These are phyloP conservation scores for Dolichomitus sp. DNA, from an alignment of 2,888 invertebrate species.

Conservation along the genomic window DNA sequence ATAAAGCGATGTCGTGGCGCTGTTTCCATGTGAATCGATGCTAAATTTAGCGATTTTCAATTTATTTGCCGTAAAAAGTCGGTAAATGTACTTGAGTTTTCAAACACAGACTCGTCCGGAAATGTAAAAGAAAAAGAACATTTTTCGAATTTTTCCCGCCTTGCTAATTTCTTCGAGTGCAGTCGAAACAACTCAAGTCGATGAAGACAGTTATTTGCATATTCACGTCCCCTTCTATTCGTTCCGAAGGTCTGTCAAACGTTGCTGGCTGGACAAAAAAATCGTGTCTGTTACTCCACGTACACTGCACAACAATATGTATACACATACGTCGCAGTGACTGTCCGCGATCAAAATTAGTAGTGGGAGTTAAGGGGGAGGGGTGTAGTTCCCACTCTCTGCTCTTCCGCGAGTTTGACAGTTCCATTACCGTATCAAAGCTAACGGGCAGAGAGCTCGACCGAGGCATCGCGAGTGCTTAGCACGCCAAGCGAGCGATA, in stretches of 20 bases:
- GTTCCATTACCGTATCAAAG: constrained; percentile 84
- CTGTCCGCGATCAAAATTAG: not conserved
- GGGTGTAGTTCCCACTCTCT: constrained; percentile 71
- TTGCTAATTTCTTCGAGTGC: not conserved
- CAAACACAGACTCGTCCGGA: too few relatives aligned
- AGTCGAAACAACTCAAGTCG: not conserved
- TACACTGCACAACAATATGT: not conserved
- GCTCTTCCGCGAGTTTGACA: constrained; percentile 78
- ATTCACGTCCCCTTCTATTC: not conserved
- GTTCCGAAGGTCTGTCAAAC: not conserved
- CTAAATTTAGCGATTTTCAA: too few relatives aligned
- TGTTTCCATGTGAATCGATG: too few relatives aligned
- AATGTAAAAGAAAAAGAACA: too few relatives aligned
- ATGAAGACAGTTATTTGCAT: not conserved
- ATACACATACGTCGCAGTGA: not conserved
- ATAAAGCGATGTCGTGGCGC: too few relatives aligned
- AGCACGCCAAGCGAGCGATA: constrained; percentile 69
- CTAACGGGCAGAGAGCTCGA: constrained; percentile 73
- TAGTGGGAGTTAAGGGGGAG: constrained; percentile 18
- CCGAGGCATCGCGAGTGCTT: constrained; percentile 52
- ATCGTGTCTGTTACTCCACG: not conserved
- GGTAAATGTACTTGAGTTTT: too few relatives aligned
- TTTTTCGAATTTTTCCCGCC: not conserved
- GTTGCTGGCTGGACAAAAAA: constrained; percentile 9
- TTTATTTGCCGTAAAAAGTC: too few relatives aligned